These are phyloP conservation scores for Syrphus vitripennis DNA, from an alignment of 2,888 invertebrate species.

Conservation along the genomic window DNA sequence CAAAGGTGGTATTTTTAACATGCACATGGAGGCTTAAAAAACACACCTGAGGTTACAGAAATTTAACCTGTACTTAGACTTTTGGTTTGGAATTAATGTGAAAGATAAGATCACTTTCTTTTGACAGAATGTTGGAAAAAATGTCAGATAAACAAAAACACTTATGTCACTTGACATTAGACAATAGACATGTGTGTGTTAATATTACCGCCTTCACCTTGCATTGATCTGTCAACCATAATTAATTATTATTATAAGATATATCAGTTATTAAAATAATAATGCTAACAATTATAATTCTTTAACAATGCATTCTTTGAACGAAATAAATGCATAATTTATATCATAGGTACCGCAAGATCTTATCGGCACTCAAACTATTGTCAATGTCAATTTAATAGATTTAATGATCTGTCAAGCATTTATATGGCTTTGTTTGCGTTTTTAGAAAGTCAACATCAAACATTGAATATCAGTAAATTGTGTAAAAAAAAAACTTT, in stretches of 20 bases:
- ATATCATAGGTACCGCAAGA: neutral
- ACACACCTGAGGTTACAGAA: too few species aligned
- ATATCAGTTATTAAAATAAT: neutral
- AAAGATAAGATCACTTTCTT: too few species aligned
- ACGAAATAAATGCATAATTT: neutral
- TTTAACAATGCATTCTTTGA: neutral
- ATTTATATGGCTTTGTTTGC: neutral
- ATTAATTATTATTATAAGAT: neutral
- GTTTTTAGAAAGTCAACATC: neutral
- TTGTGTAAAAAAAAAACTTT: neutral
- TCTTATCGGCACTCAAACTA: neutral
- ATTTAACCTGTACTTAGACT: too few species aligned
- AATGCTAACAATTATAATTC: neutral
- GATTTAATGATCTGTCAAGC: neutral
- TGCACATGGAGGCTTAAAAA: too few species aligned
- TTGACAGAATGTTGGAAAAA: too few species aligned
- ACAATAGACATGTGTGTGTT: neutral
- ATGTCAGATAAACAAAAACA: too few species aligned
- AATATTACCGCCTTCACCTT: neutral
- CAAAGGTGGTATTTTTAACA: too few species aligned
- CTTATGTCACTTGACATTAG: too few species aligned
- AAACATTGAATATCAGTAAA: neutral
- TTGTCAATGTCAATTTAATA: neutral
- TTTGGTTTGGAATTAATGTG: too few species aligned
- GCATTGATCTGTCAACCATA: neutral